phyloP scores from a whole-genome alignment of 30 jellyfish, hydroid and myxozoan genomes.

The Aurelia sp. region DNA sequence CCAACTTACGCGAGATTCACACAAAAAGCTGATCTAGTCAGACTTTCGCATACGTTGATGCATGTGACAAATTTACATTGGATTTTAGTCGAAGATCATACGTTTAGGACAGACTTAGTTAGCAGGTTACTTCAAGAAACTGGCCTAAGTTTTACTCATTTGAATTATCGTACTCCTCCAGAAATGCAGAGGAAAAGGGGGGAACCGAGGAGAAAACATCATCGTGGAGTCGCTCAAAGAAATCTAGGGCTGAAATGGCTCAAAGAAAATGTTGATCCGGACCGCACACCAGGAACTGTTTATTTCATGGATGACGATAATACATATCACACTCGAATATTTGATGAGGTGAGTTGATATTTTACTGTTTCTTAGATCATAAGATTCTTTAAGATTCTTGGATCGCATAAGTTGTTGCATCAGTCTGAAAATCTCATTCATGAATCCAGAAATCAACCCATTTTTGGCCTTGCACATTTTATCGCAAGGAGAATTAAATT shows the following conservation, averaged over 20 bases:
- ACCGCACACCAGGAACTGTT: conserved; percentile 92
- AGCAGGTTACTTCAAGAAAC: conserved; percentile 84
- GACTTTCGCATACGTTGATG: conserved; percentile 86
- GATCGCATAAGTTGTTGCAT: too few relatives aligned
- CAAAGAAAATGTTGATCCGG: conserved; percentile 86
- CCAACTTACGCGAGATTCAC: conserved; percentile 96
- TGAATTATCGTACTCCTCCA: conserved; percentile 85
- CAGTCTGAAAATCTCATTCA: too few relatives aligned
- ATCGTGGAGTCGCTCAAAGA: conserved; percentile 97
- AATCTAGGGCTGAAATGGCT: conserved; percentile 91
- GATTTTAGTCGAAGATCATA: conserved; percentile 94
- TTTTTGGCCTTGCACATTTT: too few relatives aligned
- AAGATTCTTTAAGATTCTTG: too few relatives aligned
- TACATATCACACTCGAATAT: conserved; percentile 85
- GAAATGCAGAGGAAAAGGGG: conserved; percentile 91
- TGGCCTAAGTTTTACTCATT: conserved; percentile 95
- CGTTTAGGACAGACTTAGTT: conserved; percentile 86
- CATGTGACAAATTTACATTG: conserved; percentile 94
- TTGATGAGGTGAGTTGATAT: conserved; percentile 82
- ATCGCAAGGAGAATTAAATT: too few relatives aligned
- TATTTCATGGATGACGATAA: conserved; percentile 99
- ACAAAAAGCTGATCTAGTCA: conserved; percentile 95
- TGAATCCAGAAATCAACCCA: too few relatives aligned
- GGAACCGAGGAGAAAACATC: conserved; percentile 91
- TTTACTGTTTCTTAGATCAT: too few relatives aligned